phyloP scores from a whole-genome alignment of 2,113 vertebrate species.

The Aptenodytes forsteri region DNA sequence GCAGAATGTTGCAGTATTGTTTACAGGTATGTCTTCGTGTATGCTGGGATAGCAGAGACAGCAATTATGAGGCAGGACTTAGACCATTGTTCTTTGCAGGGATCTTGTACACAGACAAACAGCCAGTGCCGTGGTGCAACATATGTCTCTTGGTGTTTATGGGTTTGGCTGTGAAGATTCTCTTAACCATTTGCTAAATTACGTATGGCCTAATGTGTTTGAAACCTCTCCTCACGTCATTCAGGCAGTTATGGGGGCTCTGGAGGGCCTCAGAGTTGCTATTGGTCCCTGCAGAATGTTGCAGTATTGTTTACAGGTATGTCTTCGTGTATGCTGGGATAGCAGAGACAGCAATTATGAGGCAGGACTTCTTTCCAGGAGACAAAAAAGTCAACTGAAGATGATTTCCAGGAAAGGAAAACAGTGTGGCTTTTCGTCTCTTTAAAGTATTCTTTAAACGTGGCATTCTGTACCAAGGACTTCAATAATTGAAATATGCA shows the following conservation, averaged over 20 bases:
- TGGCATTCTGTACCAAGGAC: neutral
- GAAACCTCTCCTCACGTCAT: conserved; percentile 98
- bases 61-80: neutral
- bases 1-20: conserved; percentile 98
- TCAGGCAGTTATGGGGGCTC: conserved; percentile 97
- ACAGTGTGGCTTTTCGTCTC: neutral
- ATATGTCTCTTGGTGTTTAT: conserved; percentile 97
- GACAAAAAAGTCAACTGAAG: neutral
- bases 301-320: conserved; percentile 97
- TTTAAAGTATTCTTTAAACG: neutral
- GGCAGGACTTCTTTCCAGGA: neutral
- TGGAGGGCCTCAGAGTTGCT: conserved; percentile 94
- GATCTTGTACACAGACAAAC: conserved; percentile 97
- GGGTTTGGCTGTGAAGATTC: conserved; percentile 98
- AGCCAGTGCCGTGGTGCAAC: conserved; percentile 96
- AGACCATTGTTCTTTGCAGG: conserved; percentile 63
- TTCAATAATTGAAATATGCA: neutral
- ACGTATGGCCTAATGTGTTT: conserved; percentile 98
- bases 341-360: neutral
- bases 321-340: neutral
- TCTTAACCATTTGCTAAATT: conserved; percentile 95
- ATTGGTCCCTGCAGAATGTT: conserved; percentile 97
- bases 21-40: conserved; percentile 82
- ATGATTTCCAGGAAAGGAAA: neutral
- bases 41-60: neutral